Evolutionary conservation across 2,888 invertebrate species (phyloP).

Genomic region (Cephus sareptanus): DNA sequence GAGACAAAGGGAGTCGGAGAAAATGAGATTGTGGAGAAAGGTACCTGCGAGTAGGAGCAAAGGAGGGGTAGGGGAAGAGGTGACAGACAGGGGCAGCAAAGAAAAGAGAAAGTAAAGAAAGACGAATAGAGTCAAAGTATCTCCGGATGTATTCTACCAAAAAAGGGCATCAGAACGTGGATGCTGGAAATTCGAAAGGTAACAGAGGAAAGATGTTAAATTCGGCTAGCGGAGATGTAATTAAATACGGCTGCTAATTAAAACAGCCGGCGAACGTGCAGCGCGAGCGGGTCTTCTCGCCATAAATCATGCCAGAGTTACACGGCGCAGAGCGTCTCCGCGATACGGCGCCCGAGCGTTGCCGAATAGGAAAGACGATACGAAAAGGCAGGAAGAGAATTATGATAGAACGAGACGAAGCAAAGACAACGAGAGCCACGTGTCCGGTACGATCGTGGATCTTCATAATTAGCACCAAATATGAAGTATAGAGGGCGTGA

Average conservation of each 20-base stretch:
- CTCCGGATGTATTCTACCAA: not conserved
- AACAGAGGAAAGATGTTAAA: not conserved
- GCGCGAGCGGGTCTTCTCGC: slow-evolving; percentile 13
- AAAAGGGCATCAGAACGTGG: slow-evolving; percentile 5
- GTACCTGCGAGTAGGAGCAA: not conserved
- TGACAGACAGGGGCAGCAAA: not conserved
- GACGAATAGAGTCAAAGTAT: slow-evolving; percentile 10
- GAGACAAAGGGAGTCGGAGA: not conserved
- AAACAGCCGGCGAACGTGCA: slow-evolving; percentile 24
- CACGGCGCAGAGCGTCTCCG: not conserved
- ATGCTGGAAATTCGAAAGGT: slow-evolving; percentile 10
- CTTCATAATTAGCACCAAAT: not conserved
- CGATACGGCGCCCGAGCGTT: not conserved
- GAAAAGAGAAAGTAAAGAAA: not conserved
- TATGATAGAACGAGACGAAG: not conserved
- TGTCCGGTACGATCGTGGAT: not conserved
- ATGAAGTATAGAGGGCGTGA: not conserved
- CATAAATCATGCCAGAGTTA: slow-evolving; percentile 22
- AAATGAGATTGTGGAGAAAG: not conserved
- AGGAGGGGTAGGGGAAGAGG: not conserved
- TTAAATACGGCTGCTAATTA: slow-evolving; percentile 29
- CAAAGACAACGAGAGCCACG: too few relatives aligned
- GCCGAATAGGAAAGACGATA: not conserved
- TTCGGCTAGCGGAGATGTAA: slow-evolving; percentile 16
- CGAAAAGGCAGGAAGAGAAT: not conserved